Base-by-base conservation (phyloP, 2,888 invertebrate species). In the Coronaproctus castanopsis region DNA sequence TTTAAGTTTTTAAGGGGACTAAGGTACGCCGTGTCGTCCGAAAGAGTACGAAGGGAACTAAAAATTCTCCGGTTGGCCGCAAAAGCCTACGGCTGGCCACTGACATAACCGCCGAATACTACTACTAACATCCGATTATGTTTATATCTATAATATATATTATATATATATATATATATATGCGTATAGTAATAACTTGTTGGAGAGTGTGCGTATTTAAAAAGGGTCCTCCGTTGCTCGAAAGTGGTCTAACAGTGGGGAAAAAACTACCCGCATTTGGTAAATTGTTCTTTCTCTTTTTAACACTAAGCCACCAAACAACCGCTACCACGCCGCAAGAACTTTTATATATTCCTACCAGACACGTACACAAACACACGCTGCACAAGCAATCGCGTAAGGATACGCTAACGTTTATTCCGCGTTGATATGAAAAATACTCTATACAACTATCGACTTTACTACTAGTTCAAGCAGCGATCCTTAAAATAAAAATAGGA, bases 1-100 rank as follows among this genome's bases (percentile, higher is more conserved):
- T 76, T 76, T 76, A 76, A 76, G 76, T 76, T 76, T 76, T 76
- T 75, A 74, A 70, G 73, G 75, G 74, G 64, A 57, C 64, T 63
- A 62, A 60, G 75, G 74, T 74, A 73, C 58, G 62, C 58, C 61
- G 62, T 57, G 62, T 8, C 36, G 8, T 14, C 8, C 14, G 60
- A 57, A 61, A 57, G 62, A 62, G 62, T 58, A 60, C 62, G 61
- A 63, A 63, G 36, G 36, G 36, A 36, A 63, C 65, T 65, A 65
- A 66, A 66, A 66, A 66, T 66, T 66, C 65, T 64, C 65, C 65
- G 67, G 67, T 66, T 65, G 66, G 66, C 67, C 67, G 64, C 67
- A 67, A 66, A 66, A 66, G 66, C 66, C 65, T 65, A 65, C 65
- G 64, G 64, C 65, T 66, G 66, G 66, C 65, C 66, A 65, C 64